A percentile compares a stretch with the other conserved stretches of the same genome.
Evolutionary conservation across 1,140 invertebrate species (phyloP).

Genomic region (Danaus plexippus): DNA sequence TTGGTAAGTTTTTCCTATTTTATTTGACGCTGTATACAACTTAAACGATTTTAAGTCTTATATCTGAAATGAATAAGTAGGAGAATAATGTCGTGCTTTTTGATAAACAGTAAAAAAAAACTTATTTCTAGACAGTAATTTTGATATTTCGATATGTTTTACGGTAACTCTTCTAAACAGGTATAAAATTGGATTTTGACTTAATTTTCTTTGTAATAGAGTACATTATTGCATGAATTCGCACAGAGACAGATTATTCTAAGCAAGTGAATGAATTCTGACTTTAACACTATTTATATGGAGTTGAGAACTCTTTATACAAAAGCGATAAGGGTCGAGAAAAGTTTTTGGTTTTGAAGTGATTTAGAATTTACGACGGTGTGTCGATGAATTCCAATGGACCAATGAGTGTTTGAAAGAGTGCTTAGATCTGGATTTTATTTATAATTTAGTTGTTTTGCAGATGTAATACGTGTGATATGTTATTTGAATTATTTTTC

Average conservation of each 20-base stretch:
- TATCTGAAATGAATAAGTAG: not conserved
- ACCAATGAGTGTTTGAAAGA: slow-evolving; percentile 11
- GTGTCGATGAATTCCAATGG: slow-evolving; percentile 35
- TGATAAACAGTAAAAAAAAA: not conserved
- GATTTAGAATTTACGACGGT: slow-evolving; percentile 26
- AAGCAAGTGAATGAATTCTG: no score
- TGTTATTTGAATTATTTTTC: no score
- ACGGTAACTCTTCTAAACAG: no score
- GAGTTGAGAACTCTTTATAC: no score
- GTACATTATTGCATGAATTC: no score
- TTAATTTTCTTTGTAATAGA: no score
- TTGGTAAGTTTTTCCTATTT: slow-evolving; percentile 36
- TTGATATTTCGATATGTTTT: no score
- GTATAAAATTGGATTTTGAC: no score
- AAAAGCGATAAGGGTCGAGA: not conserved
- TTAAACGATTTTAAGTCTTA: slow-evolving; percentile 12
- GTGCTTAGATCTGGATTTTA: slow-evolving; percentile 11
- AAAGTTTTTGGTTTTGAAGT: slow-evolving; percentile 30
- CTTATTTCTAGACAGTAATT: no score
- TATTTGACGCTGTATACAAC: not conserved
- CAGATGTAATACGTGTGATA: no score
- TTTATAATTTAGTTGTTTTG: not conserved
- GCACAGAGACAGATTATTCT: no score
- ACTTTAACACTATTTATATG: no score
- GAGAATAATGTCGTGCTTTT: not conserved